phyloP scores from a whole-genome alignment of 2,888 invertebrate species.

The Lasius platythorax region DNA sequence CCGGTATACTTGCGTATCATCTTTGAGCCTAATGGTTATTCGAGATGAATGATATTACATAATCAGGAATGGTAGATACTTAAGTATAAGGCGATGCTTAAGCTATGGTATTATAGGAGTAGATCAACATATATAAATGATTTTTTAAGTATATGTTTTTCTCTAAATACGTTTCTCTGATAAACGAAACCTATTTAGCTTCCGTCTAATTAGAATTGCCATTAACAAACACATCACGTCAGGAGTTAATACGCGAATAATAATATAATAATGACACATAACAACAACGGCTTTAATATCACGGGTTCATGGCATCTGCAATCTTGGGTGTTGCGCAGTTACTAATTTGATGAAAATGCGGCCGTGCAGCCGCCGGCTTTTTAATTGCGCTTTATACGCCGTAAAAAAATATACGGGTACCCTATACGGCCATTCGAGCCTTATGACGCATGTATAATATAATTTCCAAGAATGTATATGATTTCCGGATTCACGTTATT shows the following conservation, averaged over 20 bases:
- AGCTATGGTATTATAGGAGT: neutral
- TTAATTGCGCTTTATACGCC: conserved; percentile 62
- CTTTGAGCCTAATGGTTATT: conserved; percentile 13
- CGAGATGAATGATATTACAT: conserved; percentile 28
- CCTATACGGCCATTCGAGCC: neutral
- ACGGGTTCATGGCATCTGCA: conserved; percentile 39
- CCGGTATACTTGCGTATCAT: neutral
- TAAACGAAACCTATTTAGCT: neutral
- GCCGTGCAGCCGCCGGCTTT: conserved; percentile 44
- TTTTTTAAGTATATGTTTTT: neutral
- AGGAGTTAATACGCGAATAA: conserved; percentile 18
- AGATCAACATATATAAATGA: conserved; percentile 16
- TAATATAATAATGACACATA: conserved; percentile 56
- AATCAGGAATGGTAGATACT: neutral
- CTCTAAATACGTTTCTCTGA: neutral
- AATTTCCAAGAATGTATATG: conserved; percentile 7
- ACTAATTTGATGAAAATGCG: conserved; percentile 63
- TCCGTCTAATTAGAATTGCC: conserved; percentile 40
- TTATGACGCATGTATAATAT: conserved; percentile 17
- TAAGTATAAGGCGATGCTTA: neutral
- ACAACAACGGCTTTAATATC: conserved; percentile 51
- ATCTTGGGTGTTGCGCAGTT: conserved; percentile 54
- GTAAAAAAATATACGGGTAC: conserved; percentile 46
- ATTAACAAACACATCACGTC: conserved; percentile 36
- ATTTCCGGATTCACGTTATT: conserved; percentile 32